Conservation (phyloP, 1,140 invertebrate species). For the Holcopasites calliopsidis region DNA sequence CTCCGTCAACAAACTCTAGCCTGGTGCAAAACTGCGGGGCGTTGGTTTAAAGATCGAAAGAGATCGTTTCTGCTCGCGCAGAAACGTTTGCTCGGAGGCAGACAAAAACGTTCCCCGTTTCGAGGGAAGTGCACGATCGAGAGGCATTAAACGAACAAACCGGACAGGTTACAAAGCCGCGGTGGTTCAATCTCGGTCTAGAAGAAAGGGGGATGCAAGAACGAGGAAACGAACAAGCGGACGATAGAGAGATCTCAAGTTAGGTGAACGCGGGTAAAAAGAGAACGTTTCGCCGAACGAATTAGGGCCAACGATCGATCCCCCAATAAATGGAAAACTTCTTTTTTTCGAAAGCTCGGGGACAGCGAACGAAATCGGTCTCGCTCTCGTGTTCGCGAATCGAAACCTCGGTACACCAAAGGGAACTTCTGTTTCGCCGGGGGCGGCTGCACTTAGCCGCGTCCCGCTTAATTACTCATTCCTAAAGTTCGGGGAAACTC, state of each 20-base stretch:
- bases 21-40: neutral
- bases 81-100: neutral
- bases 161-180: conserved; percentile 8
- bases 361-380: conserved; percentile 33
- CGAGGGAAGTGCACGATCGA: conserved; percentile 6
- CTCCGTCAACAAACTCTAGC: neutral
- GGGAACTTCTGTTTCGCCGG: conserved; percentile 40
- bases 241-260: neutral
- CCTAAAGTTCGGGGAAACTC: conserved; percentile 58
- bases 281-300: no score
- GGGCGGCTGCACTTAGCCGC: conserved; percentile 50
- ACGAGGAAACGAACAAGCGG: neutral
- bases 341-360: conserved; percentile 12
- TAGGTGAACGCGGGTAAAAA: no score
- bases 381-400: conserved; percentile 25
- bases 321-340: conserved; percentile 16
- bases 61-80: neutral
- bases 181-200: neutral
- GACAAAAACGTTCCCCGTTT: conserved; percentile 14
- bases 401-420: conserved; percentile 24
- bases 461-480: conserved; percentile 67
- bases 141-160: conserved; percentile 26
- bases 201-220: neutral
- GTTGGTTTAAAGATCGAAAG: neutral
- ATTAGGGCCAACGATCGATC: conserved; percentile 12